A percentile compares a stretch with the other conserved stretches of the same genome.
Evolutionary conservation across 2,888 invertebrate genomes (phyloP).

Genomic region (Amiota minor): DNA sequence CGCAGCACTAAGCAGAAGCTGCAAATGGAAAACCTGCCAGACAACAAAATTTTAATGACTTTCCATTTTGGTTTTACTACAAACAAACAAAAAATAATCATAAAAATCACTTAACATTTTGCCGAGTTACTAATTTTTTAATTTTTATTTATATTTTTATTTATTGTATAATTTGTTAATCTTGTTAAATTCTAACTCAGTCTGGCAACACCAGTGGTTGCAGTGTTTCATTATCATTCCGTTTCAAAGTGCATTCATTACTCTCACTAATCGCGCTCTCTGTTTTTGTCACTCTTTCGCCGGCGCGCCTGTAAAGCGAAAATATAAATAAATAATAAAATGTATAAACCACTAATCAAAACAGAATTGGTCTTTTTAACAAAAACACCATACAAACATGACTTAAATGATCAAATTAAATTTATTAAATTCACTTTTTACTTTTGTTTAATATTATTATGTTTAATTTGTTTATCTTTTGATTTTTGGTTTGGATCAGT

Average conservation of each 20-base stretch:
- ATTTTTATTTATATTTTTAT: neutral
- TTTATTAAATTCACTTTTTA: no score
- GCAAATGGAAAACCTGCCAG: neutral
- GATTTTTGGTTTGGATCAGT: neutral
- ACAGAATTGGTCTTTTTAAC: no score
- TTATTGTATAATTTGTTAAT: neutral
- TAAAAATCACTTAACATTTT: neutral
- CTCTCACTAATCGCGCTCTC: constrained; percentile 14
- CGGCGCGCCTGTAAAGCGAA: constrained; percentile 15
- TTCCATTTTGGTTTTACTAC: neutral
- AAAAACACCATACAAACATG: neutral
- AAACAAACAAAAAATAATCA: neutral
- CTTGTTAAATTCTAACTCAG: neutral
- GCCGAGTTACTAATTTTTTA: neutral
- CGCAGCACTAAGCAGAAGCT: neutral
- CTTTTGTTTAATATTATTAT: no score
- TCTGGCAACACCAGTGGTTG: neutral
- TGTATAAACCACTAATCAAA: neutral
- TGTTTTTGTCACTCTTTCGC: constrained; percentile 24
- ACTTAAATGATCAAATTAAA: neutral
- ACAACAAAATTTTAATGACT: neutral
- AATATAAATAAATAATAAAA: constrained; percentile 7
- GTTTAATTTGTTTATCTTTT: no score
- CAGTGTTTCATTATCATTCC: no score
- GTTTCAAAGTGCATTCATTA: no score